Evolutionary conservation across 2,113 vertebrate species (phyloP).

Genomic region (Daubentonia madagascariensis): DNA sequence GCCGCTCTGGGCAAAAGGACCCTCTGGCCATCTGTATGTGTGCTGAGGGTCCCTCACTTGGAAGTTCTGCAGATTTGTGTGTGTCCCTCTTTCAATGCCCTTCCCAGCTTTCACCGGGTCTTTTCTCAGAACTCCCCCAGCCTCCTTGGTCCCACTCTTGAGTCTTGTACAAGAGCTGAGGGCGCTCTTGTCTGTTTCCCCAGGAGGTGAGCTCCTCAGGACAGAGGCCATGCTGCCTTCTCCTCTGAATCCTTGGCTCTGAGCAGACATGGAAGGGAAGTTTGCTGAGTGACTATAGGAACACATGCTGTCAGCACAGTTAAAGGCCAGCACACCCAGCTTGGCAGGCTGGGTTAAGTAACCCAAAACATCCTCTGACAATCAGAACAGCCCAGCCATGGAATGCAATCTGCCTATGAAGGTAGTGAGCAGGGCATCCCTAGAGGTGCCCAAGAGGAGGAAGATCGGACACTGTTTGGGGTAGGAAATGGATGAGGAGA

Average conservation of each 20-base stretch:
- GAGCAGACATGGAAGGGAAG: not conserved
- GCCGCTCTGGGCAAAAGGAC: no score
- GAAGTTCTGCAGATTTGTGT: not conserved
- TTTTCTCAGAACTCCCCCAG: not conserved
- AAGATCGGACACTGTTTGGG: accelerated
- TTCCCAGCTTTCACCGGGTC: not conserved
- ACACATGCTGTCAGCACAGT: accelerated
- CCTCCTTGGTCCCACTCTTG: not conserved
- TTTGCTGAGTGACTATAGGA: not conserved
- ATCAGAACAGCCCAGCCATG: not conserved
- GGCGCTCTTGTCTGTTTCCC: not conserved
- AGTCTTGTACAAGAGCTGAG: not conserved
- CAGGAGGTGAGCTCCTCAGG: not conserved
- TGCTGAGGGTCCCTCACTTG: accelerated
- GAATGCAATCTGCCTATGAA: not conserved
- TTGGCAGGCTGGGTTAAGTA: not conserved
- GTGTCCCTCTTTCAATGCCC: not conserved
- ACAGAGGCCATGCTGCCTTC: no score
- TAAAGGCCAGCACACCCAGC: not conserved
- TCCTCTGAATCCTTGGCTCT: not conserved
- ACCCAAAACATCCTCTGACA: not conserved
- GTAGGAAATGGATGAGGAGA: not conserved
- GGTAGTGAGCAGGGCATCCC: not conserved
- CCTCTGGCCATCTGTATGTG: not conserved
- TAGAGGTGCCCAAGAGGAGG: not conserved